Evolutionary conservation across 2,113 vertebrate genomes (phyloP), one percentile per base, ranked within the genome.

Genomic region (Rostratula benghalensis): DNA sequence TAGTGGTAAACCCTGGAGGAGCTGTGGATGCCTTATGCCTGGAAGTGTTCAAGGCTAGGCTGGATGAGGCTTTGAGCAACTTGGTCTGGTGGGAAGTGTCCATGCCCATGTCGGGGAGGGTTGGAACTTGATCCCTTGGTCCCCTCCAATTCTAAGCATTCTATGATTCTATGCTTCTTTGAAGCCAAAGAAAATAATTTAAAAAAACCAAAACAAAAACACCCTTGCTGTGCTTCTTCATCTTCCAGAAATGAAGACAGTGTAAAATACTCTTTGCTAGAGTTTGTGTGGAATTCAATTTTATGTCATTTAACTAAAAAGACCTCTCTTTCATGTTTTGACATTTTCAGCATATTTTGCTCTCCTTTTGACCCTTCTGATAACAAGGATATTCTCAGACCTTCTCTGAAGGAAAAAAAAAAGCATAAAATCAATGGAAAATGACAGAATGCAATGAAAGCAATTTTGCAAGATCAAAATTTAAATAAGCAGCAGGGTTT

Each of bases 381-480:
- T 89, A 95, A 76, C 43, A 92, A 89, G 73, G 73, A 94, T 89
- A 89, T 93, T 77, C 73, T 81, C 56, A 92, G 60, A 70, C 25
- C 8, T 90, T 75, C 64, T 78, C 43, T 30, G 56, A 83, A 93
- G 25, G 5, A 30, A 41, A 41, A 45, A 63, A 45, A 71, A 6
- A 5, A 54, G 13, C 15, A 41, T 30, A 85, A 85, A 94, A 94
- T 93, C 92, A 90, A 93, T 92, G 60, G 31, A 75, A 94, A 93
- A 78, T 94, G 86, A 93, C 92, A 94, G 79, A 94, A 92, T 93
- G 90, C 92, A 69, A 87, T 56, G 88, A 87, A 95, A 96, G 92
- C 64, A 90, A 75, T 81, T 95, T 90, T 86, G 27, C 33, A 89
- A 33, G 39, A 91, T 92, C 88, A 90, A 95, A 89, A 94, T 90